A percentile compares a stretch with the other conserved stretches of the same genome.
Evolutionary conservation across 2,113 vertebrate species (phyloP).

Genomic region (Tragelaphus imberbis): DNA sequence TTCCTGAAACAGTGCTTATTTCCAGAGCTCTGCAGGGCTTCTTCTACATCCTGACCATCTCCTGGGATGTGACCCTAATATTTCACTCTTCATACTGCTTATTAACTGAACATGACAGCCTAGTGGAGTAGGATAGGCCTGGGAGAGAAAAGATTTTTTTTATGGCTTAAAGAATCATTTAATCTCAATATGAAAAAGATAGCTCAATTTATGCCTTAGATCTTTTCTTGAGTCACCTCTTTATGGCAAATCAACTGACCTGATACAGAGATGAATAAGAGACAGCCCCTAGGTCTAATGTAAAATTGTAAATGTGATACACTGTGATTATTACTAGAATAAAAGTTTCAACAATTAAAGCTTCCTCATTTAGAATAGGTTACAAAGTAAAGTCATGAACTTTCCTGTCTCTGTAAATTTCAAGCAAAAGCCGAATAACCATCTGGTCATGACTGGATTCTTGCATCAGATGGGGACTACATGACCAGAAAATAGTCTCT

Average conservation of each 20-base stretch:
- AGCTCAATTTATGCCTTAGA: background rate
- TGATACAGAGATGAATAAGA: background rate
- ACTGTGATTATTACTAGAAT: background rate
- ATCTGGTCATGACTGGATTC: background rate
- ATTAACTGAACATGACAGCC: background rate
- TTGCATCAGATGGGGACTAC: background rate
- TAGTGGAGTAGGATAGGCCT: background rate
- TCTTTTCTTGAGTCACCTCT: background rate
- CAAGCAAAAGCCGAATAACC: background rate
- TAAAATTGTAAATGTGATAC: background rate
- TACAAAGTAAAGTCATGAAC: background rate
- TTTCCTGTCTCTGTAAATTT: background rate
- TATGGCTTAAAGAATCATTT: slow-evolving; percentile 5
- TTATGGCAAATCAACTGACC: background rate
- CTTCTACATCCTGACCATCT: background rate
- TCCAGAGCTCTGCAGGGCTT: background rate
- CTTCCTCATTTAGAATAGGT: background rate
- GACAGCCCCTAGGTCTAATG: background rate
- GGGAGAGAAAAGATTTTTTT: background rate
- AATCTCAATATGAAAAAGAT: background rate
- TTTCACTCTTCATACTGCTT: slow-evolving; percentile 7
- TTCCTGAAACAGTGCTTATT: background rate
- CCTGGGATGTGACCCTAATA: slow-evolving; percentile 2
- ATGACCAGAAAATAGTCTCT: background rate
- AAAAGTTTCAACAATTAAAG: background rate